Conservation (phyloP, 64 coral and sea anemone genomes). For the Astreopora myriophthalma region DNA sequence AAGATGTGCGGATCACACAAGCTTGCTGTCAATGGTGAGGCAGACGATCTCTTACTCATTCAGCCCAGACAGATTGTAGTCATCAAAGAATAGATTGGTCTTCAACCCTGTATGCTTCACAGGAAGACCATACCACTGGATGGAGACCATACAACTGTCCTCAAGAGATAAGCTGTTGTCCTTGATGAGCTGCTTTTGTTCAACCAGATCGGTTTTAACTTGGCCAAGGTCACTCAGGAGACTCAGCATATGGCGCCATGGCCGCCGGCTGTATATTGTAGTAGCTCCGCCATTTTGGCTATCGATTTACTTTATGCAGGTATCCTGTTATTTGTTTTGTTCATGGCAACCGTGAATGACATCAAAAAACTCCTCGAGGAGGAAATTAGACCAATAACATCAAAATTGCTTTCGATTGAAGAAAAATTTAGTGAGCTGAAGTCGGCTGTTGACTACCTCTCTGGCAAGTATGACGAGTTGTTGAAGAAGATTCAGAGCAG, state of each 20-base stretch:
- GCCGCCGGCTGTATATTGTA: neutral
- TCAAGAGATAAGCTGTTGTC: too few relatives aligned
- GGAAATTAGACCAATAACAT: neutral
- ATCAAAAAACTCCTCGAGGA: neutral
- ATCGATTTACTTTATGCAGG: neutral
- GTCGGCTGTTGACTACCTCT: neutral
- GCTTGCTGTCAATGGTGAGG: too few relatives aligned
- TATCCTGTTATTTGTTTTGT: neutral
- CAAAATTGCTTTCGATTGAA: neutral
- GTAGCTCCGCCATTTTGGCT: neutral
- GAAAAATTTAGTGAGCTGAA: neutral
- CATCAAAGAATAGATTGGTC: too few relatives aligned
- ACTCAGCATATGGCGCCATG: neutral
- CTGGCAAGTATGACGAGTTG: neutral
- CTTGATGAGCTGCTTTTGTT: too few relatives aligned
- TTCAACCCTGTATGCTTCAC: too few relatives aligned
- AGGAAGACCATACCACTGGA: too few relatives aligned
- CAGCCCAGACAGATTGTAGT: too few relatives aligned
- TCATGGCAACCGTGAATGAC: neutral
- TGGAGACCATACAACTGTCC: too few relatives aligned
- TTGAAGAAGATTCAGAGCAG: neutral
- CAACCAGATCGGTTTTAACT: too few relatives aligned
- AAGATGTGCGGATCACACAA: too few relatives aligned
- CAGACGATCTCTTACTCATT: too few relatives aligned
- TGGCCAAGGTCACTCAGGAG: too few relatives aligned